These are phyloP conservation scores for Odobenus rosmarus DNA, from an alignment of 2,113 vertebrate species.

Conservation along the genomic window DNA sequence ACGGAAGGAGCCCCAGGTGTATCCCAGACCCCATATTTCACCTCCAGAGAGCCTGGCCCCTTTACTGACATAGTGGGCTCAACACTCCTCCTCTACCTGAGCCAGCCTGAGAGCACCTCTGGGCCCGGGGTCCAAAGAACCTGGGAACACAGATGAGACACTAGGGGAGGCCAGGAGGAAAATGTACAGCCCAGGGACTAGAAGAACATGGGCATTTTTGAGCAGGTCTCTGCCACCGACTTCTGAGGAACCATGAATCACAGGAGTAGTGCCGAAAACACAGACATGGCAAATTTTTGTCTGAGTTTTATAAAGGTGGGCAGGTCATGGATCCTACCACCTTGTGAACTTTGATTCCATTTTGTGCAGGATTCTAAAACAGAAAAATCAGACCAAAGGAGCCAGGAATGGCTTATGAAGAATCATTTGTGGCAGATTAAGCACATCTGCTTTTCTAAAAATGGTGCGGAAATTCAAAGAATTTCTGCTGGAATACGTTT, in stretches of 20 bases:
- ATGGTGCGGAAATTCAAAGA: neutral
- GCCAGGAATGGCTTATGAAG: neutral
- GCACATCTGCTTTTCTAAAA: neutral
- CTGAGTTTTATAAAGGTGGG: neutral
- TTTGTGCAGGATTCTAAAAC: neutral
- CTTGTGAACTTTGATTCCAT: neutral
- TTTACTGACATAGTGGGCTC: neutral
- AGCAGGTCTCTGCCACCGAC: neutral
- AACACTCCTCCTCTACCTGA: neutral
- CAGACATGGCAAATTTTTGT: neutral
- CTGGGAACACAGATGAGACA: neutral
- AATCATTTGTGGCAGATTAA: neutral
- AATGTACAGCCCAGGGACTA: fast-evolving
- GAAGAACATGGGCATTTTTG: neutral
- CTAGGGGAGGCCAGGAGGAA: neutral
- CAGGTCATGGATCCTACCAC: neutral
- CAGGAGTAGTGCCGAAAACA: neutral
- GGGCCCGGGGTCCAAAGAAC: neutral
- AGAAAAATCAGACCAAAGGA: neutral
- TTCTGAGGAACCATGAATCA: neutral
- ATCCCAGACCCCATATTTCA: neutral
- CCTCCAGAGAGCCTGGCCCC: neutral
- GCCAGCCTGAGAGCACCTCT: neutral
- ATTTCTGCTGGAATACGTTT: neutral
- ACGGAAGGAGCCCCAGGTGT: neutral